phyloP scores from a whole-genome alignment of 2,797 vertebrate species.

The Caiman crocodilus region DNA sequence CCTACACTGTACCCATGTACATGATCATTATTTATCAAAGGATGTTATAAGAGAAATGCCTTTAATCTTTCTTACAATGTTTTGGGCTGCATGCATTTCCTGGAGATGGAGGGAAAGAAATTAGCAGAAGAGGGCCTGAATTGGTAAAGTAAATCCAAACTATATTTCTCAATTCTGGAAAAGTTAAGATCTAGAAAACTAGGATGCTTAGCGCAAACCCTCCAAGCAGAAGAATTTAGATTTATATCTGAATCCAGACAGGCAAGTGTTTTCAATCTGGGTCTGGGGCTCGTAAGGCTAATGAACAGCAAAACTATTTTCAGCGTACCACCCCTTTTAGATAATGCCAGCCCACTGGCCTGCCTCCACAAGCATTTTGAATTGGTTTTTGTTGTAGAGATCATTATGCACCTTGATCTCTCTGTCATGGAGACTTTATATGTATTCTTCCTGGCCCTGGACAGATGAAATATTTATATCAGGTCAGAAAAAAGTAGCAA shows the following conservation, averaged over 20 bases:
- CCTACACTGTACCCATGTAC: conserved; percentile 33
- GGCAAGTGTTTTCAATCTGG: not conserved
- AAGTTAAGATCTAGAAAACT: not conserved
- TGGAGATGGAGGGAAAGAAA: conserved; percentile 3
- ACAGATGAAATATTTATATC: no score
- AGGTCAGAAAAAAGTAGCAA: no score
- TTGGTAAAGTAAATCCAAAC: not conserved
- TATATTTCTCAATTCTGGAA: not conserved
- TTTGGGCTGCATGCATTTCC: not conserved
- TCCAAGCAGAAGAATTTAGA: not conserved
- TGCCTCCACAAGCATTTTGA: not conserved
- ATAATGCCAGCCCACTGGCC: not conserved
- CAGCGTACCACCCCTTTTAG: not conserved
- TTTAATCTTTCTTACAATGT: conserved; percentile 21
- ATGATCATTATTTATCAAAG: conserved; percentile 22
- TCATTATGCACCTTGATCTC: no score
- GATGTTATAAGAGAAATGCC: conserved; percentile 6
- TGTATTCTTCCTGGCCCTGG: not conserved
- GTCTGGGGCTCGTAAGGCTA: not conserved
- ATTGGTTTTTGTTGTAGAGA: no score
- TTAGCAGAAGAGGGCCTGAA: not conserved
- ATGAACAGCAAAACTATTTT: not conserved
- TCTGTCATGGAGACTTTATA: not conserved
- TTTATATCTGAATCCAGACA: not conserved
- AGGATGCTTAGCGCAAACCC: not conserved